These are phyloP conservation scores for Globodera rostochiensis DNA, from an alignment of 1,140 invertebrate genomes.

Conservation along the genomic window DNA sequence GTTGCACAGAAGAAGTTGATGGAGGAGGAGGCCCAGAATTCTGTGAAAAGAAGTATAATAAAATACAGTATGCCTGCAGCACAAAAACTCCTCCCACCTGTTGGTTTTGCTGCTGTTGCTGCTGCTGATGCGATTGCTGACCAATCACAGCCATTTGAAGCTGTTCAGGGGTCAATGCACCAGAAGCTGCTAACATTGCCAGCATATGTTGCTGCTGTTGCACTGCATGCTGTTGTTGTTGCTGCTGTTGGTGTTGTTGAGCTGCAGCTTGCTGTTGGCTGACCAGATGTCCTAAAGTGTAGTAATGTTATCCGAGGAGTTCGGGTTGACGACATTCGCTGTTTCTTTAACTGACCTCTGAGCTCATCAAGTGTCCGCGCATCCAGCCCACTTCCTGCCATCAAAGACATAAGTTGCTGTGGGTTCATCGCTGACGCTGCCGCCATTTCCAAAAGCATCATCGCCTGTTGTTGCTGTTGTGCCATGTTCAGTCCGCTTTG, in stretches of 20 bases:
- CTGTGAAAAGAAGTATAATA: neutral
- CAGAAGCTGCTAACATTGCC: neutral
- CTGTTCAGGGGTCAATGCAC: neutral
- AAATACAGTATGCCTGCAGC: neutral
- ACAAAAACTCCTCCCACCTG: neutral
- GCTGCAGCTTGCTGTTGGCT: slow-evolving; percentile 14
- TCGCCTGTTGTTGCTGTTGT: slow-evolving; percentile 30
- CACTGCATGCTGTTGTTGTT: slow-evolving; percentile 20
- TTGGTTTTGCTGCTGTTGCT: neutral
- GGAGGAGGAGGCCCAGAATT: neutral
- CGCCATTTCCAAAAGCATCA: neutral
- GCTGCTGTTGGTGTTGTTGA: slow-evolving; percentile 16
- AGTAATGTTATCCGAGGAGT: neutral
- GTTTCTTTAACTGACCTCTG: neutral
- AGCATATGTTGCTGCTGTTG: slow-evolving; percentile 4
- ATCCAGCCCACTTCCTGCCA: slow-evolving; percentile 19
- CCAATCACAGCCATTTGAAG: neutral
- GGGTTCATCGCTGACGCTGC: slow-evolving; percentile 19
- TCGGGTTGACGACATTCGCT: neutral
- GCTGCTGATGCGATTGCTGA: neutral
- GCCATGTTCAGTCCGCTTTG: slow-evolving; percentile 1
- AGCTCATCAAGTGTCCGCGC: neutral
- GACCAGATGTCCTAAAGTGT: slow-evolving; percentile 1
- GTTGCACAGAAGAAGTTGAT: slow-evolving; percentile 6
- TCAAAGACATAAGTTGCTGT: slow-evolving; percentile 19